Base-by-base conservation (phyloP, 2,888 invertebrate genomes). In the Auanema sp. region DNA sequence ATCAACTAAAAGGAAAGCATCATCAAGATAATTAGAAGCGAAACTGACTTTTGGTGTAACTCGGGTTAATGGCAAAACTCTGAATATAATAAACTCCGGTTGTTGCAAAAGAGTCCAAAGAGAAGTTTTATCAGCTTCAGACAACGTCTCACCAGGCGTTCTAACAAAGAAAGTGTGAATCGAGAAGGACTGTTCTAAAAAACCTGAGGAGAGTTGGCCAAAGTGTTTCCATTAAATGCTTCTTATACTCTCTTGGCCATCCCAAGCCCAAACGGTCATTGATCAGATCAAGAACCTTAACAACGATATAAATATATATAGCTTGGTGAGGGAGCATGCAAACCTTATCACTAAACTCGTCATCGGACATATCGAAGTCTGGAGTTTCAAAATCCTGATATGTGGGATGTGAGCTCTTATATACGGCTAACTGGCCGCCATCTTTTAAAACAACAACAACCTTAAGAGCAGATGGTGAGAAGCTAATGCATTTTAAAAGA, bases 31-130 rank as follows among this genome's bases (percentile, higher is more conserved):
- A 21, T 21, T 50, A 21, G 11, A 52, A 23, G 52, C 14, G 6
- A n/a, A 59, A n/a, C 33, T 51, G 16, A 81, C 75, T 59, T 80
- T 80, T 2, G 83, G 81, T 24, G 81, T 79, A 43, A 83, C 81
- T 43, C 83, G 55, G 12, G 83, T 75, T 41, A 79, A 57, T 4
- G 77, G 76, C 11, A 84, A 61, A 6, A 84, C 68, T 16, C 77
- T 71, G 47, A 81, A 77, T 6, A 77, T 71, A 21, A 83, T 68
- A 64, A 78, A 76, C 58, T 83, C 83, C 8, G 83, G 81, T 56
- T 83, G 83, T 24, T 79, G 72, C 6, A 83, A 59, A 10, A 83
- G 68, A 14, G 83, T 69, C 81, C 82, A 82, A 8, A 83, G 64
- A 12, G 79, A 79, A 16, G 66, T 55, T 23, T 77, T 60, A 64